Evolutionary conservation across 2,797 vertebrate species (phyloP).

Genomic region (Peromyscus melanophrys): DNA sequence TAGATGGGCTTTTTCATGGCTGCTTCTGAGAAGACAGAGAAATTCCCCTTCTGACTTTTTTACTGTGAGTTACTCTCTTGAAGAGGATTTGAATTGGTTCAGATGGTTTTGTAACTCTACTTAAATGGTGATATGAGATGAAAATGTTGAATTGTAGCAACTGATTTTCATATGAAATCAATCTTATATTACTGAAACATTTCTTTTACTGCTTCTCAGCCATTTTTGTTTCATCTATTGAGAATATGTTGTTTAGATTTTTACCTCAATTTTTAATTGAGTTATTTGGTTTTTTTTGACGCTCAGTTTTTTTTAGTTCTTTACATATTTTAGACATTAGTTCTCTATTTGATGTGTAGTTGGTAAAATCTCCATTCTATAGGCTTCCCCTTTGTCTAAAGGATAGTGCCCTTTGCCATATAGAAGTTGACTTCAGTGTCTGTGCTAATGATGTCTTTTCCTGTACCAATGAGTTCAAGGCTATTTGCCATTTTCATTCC

Average conservation of each 20-base stretch:
- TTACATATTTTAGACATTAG: background rate
- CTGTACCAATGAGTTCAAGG: background rate
- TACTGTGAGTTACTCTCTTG: no score
- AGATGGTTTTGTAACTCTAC: no score
- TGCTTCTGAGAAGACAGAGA: no score
- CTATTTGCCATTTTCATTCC: no score
- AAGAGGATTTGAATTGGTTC: no score
- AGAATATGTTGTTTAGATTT: background rate
- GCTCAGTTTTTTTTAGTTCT: background rate
- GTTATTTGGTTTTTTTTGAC: background rate
- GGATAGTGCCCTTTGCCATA: background rate
- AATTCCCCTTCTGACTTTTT: no score
- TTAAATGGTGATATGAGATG: no score
- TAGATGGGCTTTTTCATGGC: no score
- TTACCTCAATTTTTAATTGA: background rate
- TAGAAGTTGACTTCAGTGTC: background rate
- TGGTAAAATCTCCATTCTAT: background rate
- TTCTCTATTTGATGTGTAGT: background rate
- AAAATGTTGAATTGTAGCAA: no score
- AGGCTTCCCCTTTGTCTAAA: background rate
- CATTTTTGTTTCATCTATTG: background rate
- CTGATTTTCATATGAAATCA: no score
- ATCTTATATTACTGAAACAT: no score
- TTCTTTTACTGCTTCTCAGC: no score
- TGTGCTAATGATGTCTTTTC: background rate